A percentile compares a stretch with the other conserved stretches of the same genome.
phyloP scores from a whole-genome alignment of 2,888 invertebrate species.

The Aphrophora alni region DNA sequence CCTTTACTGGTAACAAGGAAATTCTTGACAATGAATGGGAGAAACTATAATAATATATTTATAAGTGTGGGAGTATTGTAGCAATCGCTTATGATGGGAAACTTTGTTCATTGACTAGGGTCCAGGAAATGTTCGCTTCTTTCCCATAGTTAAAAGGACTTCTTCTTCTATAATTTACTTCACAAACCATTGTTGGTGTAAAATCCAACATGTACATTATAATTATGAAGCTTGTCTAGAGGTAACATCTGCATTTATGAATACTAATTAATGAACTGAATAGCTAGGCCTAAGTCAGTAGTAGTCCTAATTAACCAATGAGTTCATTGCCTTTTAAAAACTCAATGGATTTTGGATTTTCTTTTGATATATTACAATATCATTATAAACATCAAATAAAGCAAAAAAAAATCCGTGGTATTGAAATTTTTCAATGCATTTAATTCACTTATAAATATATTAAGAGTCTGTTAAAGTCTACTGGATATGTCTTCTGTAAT shows the following conservation, averaged over 20 bases:
- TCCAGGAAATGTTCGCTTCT: constrained; percentile 29
- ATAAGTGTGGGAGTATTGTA: constrained; percentile 33
- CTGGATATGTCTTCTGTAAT: too few species aligned
- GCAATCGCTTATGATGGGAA: constrained; percentile 23
- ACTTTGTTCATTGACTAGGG: constrained; percentile 20
- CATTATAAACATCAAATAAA: too few species aligned
- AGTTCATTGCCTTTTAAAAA: not conserved
- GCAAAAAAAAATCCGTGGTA: too few species aligned
- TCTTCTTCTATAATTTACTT: constrained; percentile 39
- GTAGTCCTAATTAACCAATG: not conserved
- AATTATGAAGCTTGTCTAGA: not conserved
- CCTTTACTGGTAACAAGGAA: not conserved
- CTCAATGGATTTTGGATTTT: too few species aligned
- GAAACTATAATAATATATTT: constrained; percentile 18
- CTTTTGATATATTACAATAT: too few species aligned
- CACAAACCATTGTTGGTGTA: constrained; percentile 44
- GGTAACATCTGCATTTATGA: not conserved
- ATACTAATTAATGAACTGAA: not conserved
- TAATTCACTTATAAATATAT: too few species aligned
- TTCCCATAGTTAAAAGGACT: constrained; percentile 42
- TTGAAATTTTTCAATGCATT: too few species aligned
- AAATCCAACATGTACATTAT: not conserved
- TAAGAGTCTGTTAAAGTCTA: too few species aligned
- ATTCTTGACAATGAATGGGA: not conserved
- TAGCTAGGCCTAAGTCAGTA: not conserved